Base-by-base conservation (phyloP, 2,113 vertebrate species). In the Gopherus flavomarginatus region DNA sequence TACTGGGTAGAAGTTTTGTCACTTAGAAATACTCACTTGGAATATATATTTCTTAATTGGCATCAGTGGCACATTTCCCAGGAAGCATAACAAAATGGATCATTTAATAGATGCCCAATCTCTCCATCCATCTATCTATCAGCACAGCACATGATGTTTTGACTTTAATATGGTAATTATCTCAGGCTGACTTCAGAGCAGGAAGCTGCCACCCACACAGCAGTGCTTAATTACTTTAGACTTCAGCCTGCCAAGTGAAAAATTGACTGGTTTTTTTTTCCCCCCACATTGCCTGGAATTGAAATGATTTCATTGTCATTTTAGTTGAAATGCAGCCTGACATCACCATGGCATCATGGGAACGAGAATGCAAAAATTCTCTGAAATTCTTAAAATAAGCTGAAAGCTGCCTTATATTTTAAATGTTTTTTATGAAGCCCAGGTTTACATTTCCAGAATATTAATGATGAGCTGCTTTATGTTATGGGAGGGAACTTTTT, bases 81-180 rank as follows among this genome's bases (percentile, higher is more conserved):
- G 97, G 97, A 98, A 98, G 98, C 98, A 97, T 98, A 98, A 98
- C 97, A 98, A 98, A 98, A 98, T 97, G 98, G 98, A 98, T 99
- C 98, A 98, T 98, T 99, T 99, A 98, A 98, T 98, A 98, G 98
- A 98, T 98, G 98, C 98, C 98, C 98, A 98, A 98, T 98, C 98
- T 98, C 98, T 98, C 97, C 97, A 98, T 98, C 98, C 97, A 98
- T 98, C 98, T 97, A 98, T 98, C 98, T 98, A 98, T 98, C 98
- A 98, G 97, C 69, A 47, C 96, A 95, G 98, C 98, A 98, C 98
- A 98, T 98, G 98, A 99, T 98, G 98, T 98, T 98, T 98, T 98
- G 98, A 98, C 98, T 98, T 98, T 98, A 99, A 98, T 98, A 98
- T 98, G 98, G 98, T 98, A 98, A 99, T 99, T 98, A 98, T 98